Evolutionary conservation across 2,113 vertebrate genomes (phyloP).

Genomic region (Microcebus murinus): DNA sequence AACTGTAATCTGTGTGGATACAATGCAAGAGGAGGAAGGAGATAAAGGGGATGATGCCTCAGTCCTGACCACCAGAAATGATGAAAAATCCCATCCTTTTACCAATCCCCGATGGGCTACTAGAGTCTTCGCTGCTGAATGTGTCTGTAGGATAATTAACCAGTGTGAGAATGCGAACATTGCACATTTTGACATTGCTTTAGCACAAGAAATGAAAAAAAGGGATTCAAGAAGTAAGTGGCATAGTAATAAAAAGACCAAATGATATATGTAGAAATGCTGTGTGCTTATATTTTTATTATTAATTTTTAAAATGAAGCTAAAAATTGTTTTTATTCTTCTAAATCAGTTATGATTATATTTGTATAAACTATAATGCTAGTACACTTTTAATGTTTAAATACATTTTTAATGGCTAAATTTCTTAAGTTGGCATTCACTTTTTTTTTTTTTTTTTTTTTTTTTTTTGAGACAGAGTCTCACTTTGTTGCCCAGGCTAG

Average conservation of each 20-base stretch:
- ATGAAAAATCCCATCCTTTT: slow-evolving; percentile 88
- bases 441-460: not conserved
- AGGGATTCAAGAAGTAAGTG: slow-evolving; percentile 90
- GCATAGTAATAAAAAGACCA: not conserved
- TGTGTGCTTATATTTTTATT: not conserved
- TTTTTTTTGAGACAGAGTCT: no score
- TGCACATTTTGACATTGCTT: slow-evolving; percentile 91
- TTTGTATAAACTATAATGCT: not conserved
- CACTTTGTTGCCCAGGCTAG: no score
- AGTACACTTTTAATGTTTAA: slow-evolving; percentile 3
- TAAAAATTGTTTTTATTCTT: not conserved
- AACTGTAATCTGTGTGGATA: slow-evolving; percentile 84
- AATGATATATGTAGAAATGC: not conserved
- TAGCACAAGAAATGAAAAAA: slow-evolving; percentile 92
- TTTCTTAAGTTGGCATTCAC: slow-evolving; percentile 14
- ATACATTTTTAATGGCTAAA: not conserved
- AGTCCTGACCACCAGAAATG: slow-evolving; percentile 84
- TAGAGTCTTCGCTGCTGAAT: slow-evolving; percentile 93
- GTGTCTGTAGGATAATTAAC: slow-evolving; percentile 92
- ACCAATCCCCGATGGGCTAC: slow-evolving; percentile 94
- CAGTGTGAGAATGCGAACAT: slow-evolving; percentile 89
- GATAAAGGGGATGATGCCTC: slow-evolving; percentile 89
- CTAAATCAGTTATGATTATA: not conserved
- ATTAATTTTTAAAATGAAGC: not conserved
- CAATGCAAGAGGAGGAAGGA: slow-evolving; percentile 90